Percentiles rank a stretch among this genome's conserved stretches.
Conservation (phyloP, 2,888 invertebrate genomes). For the Tipula vernalis region DNA sequence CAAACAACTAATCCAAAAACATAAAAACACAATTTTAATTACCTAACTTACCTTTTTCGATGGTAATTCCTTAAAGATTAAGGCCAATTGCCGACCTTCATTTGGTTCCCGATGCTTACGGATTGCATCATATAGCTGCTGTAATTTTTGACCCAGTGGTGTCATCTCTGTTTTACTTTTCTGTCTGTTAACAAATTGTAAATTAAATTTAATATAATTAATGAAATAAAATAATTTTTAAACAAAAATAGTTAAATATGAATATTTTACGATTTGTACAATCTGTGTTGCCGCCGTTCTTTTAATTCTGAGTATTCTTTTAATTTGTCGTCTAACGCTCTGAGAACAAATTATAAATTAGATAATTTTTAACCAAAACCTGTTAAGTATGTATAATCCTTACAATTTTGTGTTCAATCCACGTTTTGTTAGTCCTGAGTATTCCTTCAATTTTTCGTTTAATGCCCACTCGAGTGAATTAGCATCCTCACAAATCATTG, state of each 20-base stretch:
- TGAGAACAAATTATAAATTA: too few relatives aligned
- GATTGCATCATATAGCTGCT: slow-evolving; percentile 78
- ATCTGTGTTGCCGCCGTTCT: slow-evolving; percentile 27
- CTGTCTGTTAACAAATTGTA: slow-evolving; percentile 22
- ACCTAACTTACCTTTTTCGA: slow-evolving; percentile 54
- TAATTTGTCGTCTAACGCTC: slow-evolving; percentile 42
- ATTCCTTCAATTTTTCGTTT: slow-evolving; percentile 67
- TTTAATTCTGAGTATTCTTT: slow-evolving; percentile 54
- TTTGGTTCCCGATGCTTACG: slow-evolving; percentile 78
- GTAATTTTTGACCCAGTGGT: slow-evolving; percentile 61
- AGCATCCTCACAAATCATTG: slow-evolving; percentile 91
- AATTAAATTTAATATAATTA: neutral
- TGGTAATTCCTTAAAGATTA: slow-evolving; percentile 91
- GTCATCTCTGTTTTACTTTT: slow-evolving; percentile 37
- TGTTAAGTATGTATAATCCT: slow-evolving; percentile 10
- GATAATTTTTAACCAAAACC: too few relatives aligned
- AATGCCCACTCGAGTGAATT: slow-evolving; percentile 74
- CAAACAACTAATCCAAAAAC: neutral
- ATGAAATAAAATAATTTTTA: neutral
- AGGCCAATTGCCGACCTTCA: slow-evolving; percentile 72
- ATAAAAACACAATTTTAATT: neutral
- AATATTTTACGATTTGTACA: slow-evolving; percentile 24
- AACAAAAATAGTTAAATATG: neutral
- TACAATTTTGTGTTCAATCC: slow-evolving; percentile 25
- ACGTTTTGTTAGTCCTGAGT: slow-evolving; percentile 45